Evolutionary conservation across 2,113 vertebrate genomes (phyloP).

Genomic region (Elephantulus edwardii): DNA sequence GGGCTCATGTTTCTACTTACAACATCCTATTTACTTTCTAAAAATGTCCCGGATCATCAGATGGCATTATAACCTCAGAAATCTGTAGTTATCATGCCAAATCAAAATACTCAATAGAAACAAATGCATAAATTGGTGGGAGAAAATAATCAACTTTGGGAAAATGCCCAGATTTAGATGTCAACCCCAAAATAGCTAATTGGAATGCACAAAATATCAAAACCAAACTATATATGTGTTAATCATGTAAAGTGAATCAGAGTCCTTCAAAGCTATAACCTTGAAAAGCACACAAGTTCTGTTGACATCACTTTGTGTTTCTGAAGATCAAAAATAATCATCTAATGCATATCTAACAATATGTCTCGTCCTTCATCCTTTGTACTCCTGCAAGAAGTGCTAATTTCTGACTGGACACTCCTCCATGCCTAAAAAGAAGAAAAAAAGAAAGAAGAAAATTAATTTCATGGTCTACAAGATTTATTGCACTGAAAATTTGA

Average conservation of each 20-base stretch:
- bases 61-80: slow-evolving; percentile 19
- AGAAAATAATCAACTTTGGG: not conserved
- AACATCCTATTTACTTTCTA: not conserved
- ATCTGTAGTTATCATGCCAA: not conserved
- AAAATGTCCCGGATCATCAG: not conserved
- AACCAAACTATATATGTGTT: not conserved
- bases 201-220: not conserved
- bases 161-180: not conserved
- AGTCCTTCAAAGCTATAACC: not conserved
- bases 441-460: slow-evolving; percentile 22
- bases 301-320: not conserved
- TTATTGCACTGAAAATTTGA: slow-evolving; percentile 62
- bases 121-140: not conserved
- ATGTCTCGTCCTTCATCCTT: not conserved
- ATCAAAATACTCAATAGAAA: not conserved
- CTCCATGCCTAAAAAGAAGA: not conserved
- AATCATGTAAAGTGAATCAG: not conserved
- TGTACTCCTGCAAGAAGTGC: not conserved
- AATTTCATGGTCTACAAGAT: slow-evolving; percentile 61
- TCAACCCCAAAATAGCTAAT: not conserved
- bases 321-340: not conserved
- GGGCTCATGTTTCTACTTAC: not conserved
- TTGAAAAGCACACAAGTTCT: not conserved
- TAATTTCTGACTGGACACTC: slow-evolving; percentile 41
- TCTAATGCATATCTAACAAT: not conserved